Conservation (phyloP, 2,888 invertebrate species). For the Spodoptera picta region DNA sequence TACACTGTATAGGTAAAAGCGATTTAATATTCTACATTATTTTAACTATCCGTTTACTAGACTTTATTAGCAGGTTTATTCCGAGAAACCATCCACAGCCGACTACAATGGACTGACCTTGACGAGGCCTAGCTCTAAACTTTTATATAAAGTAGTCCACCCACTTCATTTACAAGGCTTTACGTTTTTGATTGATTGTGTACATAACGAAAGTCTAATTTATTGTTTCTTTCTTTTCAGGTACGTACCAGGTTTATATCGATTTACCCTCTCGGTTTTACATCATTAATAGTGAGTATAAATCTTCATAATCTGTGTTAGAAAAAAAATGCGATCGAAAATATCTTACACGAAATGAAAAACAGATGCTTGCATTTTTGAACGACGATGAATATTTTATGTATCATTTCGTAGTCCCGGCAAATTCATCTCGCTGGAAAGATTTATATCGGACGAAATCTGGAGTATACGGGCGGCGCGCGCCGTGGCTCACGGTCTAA, state of each 20-base stretch:
- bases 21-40: too few species aligned
- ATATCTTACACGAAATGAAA: slow-evolving; percentile 70
- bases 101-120: slow-evolving; percentile 26
- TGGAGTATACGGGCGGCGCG: slow-evolving; percentile 73
- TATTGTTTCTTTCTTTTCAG: slow-evolving; percentile 51
- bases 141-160: slow-evolving; percentile 11
- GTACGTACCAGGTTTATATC: slow-evolving; percentile 49
- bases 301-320: too few species aligned
- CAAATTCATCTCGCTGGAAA: slow-evolving; percentile 84
- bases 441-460: slow-evolving; percentile 84
- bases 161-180: slow-evolving; percentile 3
- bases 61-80: slow-evolving; percentile 22
- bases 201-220: slow-evolving; percentile 28
- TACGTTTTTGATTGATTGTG: slow-evolving; percentile 23
- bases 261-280: slow-evolving; percentile 23
- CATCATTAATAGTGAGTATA: too few species aligned
- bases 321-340: slow-evolving; percentile 42
- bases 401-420: slow-evolving; percentile 83
- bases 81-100: slow-evolving; percentile 20
- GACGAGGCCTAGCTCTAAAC: slow-evolving; percentile 5
- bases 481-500: slow-evolving; percentile 63
- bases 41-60: slow-evolving; percentile 6
- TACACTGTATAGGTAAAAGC: too few species aligned
- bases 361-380: slow-evolving; percentile 83
- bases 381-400: slow-evolving; percentile 83